Base-by-base conservation (phyloP, 2,888 invertebrate genomes). In the Xestia c-nigrum region DNA sequence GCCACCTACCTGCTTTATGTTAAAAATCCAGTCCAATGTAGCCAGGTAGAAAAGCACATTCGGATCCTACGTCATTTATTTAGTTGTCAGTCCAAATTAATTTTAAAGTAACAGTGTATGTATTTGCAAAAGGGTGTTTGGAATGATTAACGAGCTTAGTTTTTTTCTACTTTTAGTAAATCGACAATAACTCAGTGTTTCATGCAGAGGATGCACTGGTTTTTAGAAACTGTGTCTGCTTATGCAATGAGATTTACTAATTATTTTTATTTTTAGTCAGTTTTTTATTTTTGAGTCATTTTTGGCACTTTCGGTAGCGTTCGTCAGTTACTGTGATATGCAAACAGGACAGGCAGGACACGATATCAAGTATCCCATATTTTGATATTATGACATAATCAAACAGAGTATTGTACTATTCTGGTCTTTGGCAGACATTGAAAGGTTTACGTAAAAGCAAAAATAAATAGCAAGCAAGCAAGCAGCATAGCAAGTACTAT, bases 71-170 rank as follows among this genome's bases (percentile, higher is more conserved):
- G 72, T 71, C 70, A 83, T 87, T 80, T 80, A 76, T 87, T 82
- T 85, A 71, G 69, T 72, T 76, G 86, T 80, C 84, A 85, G 81
- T 76, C 70, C 64, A 83, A 87, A 86, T 87, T 86, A 85, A 90
- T 88, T 88, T 87, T 65, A 84, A 55, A 85, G 78, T 81, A 21
- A 52, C 73, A 52, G 21, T 52, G n/a, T n/a, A n/a, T 52, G 52
- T 89, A 87, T 89, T 89, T 86, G 82, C 80, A 71, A 84, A 87
- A 86, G 87, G 85, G 86, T 87, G 84, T 88, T 85, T 80, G 74
- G 76, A 88, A 89, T 91, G 90, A 91, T 91, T 87, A 90, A 91
- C 85, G 89, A 87, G 72, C 61, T 69, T 74, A 21, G 50, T 84
- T 85, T 86, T n/a, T 88, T 88, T 88, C 85, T 84, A 80, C 78